Evolutionary conservation across 2,797 vertebrate species (phyloP), one percentile per base, ranked within the genome.

Genomic region (Helicolenus hilgendorfi): DNA sequence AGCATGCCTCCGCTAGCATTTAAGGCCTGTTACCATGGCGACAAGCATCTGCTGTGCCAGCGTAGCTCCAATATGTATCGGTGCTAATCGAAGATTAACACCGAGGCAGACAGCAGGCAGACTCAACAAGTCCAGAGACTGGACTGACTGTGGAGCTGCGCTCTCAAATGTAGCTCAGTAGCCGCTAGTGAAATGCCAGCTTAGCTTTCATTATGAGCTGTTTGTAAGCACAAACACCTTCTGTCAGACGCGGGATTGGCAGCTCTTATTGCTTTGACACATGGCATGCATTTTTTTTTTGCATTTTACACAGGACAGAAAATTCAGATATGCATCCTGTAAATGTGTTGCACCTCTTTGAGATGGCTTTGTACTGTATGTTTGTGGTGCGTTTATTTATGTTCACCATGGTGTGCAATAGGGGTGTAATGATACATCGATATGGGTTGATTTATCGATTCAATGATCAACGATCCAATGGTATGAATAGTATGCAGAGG

Each of bases 1-100:
- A 84, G 49, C 15, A 35, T 71, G 85, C 74, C 73, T 80, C 45
- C 1, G 14, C n/a, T 69, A 55, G 69, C 70, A 41, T 92, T 68
- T 83, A 77, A 88, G 69, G 72, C 31, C 49, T 62, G 93, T 94
- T 92, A 72, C 94, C 90, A 92, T 92, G 82, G 92, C 1, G 67
- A 95, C 87, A 63, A 68, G 36, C 74, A 72, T 75, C 67, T 77
- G 73, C 74, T 79, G 59, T 55, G 73, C 71, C 74, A 82, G 72
- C 38, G 18, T 79, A 5, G n/a, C 72, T 87, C 45, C 1, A 89
- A 84, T 67, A 81, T 79, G 79, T 78, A 82, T 78, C 63, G 10
- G 53, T 56, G 64, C 76, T 87, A 81, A 93, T 90, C 64, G 31
- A 84, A 85, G 67, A 88, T 92, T 79, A 87, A 79, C 75, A 64